Evolutionary conservation across 2,113 vertebrate genomes (phyloP).

Genomic region (Elephas maximus): DNA sequence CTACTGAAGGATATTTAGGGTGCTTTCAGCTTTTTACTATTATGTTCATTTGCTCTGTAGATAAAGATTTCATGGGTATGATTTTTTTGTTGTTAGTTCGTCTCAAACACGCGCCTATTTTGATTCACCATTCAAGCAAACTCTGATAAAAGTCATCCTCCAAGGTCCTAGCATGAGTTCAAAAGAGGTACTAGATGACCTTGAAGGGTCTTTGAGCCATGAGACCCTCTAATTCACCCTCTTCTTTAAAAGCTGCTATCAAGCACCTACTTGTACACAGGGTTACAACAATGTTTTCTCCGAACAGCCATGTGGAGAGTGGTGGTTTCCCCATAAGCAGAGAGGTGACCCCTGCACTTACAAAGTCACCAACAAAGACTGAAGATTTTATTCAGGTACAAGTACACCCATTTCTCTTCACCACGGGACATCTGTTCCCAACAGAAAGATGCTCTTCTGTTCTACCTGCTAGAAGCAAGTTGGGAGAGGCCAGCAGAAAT

Average conservation of each 20-base stretch:
- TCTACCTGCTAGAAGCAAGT: background rate
- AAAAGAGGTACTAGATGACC: background rate
- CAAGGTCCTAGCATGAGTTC: background rate
- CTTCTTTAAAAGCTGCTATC: background rate
- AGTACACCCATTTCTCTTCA: background rate
- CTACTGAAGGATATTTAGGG: background rate
- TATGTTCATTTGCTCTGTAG: background rate
- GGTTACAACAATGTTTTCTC: background rate
- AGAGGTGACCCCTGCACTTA: background rate
- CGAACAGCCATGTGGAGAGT: background rate
- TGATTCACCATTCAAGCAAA: slow-evolving; percentile 10
- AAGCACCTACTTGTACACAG: accelerated
- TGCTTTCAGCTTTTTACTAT: background rate
- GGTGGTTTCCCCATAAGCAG: background rate
- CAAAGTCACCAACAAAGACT: background rate
- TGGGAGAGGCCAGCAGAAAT: background rate
- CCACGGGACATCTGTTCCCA: background rate
- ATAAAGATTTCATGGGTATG: background rate
- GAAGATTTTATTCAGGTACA: background rate
- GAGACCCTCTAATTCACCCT: background rate
- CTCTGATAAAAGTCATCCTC: background rate
- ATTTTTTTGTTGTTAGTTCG: background rate
- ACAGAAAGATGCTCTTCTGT: background rate
- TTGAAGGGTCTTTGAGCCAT: background rate
- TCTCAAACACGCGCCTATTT: background rate